A percentile compares a stretch with the other conserved stretches of the same genome.
Evolutionary conservation across 2,797 vertebrate genomes (phyloP).

Genomic region (Enteromius unitaeniatus): DNA sequence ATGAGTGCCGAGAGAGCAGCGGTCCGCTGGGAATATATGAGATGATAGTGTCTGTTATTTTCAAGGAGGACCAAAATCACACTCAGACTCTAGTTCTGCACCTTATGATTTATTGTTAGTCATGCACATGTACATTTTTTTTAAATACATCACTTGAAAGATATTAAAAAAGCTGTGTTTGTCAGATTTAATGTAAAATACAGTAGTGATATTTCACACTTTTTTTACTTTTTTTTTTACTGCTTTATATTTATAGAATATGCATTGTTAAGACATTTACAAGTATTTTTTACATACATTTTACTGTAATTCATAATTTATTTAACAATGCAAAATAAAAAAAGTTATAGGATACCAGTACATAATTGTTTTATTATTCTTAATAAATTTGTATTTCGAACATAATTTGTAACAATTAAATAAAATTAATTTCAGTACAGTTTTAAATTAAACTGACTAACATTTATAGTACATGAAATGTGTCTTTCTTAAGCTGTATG

Average conservation of each 20-base stretch:
- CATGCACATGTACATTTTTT: no score
- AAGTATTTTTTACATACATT: no score
- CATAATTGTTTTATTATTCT: no score
- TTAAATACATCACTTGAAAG: not conserved
- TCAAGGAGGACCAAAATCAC: not conserved
- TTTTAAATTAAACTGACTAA: not conserved
- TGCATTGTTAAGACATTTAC: not conserved
- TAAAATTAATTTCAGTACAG: not conserved
- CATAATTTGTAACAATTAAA: not conserved
- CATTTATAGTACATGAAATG: no score
- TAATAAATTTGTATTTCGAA: no score
- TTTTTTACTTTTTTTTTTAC: not conserved
- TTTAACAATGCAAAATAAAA: no score
- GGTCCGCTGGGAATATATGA: slow-evolving; percentile 4
- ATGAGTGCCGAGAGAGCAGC: not conserved
- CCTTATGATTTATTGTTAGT: not conserved
- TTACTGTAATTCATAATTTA: no score
- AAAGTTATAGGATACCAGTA: no score
- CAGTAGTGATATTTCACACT: not conserved
- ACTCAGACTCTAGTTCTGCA: not conserved
- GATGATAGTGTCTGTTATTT: not conserved
- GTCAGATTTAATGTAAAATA: not conserved
- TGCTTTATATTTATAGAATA: not conserved
- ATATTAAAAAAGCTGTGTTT: not conserved
- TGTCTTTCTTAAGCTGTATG: not conserved